Percentiles rank a stretch among this genome's conserved stretches.
These are phyloP conservation scores for Tethya wilhelma DNA, from an alignment of 37 sponge, comb jelly and placozoan species.

Conservation along the genomic window DNA sequence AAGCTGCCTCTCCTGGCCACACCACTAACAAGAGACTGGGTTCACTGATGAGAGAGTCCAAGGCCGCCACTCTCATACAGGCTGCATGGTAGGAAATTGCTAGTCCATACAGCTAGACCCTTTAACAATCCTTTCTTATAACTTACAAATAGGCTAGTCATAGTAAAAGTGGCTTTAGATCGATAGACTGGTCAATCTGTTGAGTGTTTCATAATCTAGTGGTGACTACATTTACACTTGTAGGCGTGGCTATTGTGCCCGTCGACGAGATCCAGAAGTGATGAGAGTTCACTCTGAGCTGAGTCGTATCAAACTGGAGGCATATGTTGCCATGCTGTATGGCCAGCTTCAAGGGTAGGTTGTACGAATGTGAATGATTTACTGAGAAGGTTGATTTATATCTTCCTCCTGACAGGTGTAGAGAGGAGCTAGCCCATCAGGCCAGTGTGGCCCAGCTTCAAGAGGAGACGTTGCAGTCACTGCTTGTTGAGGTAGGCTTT, in stretches of 20 bases:
- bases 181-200: not conserved
- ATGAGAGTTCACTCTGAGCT: conserved; percentile 20
- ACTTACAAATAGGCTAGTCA: not conserved
- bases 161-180: not conserved
- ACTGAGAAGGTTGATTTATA: not conserved
- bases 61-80: conserved; percentile 62
- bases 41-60: not conserved
- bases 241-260: conserved; percentile 55
- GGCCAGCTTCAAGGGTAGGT: conserved; percentile 51
- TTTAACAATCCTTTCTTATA: not conserved
- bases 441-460: conserved; percentile 52
- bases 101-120: too few relatives aligned
- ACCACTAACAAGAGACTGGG: not conserved
- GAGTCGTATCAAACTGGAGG: conserved; percentile 44
- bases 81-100: conserved; percentile 59
- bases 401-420: conserved; percentile 37
- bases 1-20: not conserved
- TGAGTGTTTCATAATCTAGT: not conserved
- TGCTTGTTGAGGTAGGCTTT: conserved; percentile 58
- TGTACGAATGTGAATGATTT: not conserved
- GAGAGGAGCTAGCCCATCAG: conserved; percentile 61
- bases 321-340: conserved; percentile 32
- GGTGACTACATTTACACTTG: not conserved
- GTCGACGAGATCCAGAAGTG: conserved; percentile 30
- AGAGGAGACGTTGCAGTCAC: conserved; percentile 58